phyloP scores from a whole-genome alignment of 1,140 invertebrate genomes.

The Polypedilum pembai region DNA sequence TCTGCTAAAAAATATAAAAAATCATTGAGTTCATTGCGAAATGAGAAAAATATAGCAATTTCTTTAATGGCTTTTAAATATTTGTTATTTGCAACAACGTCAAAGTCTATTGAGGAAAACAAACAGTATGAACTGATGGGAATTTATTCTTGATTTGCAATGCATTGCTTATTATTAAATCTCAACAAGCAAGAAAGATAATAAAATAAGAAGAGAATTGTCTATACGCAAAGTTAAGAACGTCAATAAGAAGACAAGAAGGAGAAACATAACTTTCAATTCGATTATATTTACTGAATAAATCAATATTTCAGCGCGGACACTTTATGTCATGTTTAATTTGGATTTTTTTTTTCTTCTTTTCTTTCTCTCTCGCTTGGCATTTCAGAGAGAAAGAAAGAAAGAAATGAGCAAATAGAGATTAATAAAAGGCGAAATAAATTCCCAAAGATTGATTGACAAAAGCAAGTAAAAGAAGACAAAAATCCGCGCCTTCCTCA shows the following conservation, averaged over 20 bases:
- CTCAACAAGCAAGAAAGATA: background rate
- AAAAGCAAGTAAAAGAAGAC: background rate
- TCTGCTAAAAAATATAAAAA: too few species aligned
- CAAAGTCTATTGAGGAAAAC: background rate
- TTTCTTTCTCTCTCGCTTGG: background rate
- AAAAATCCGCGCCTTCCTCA: background rate
- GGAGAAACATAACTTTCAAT: background rate
- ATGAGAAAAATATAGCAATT: constrained; percentile 15
- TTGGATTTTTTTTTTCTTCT: constrained; percentile 24
- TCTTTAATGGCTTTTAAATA: constrained; percentile 25
- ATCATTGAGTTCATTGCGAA: background rate
- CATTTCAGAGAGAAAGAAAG: background rate
- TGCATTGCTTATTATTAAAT: background rate
- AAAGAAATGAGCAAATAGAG: constrained; percentile 9
- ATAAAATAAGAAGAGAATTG: background rate
- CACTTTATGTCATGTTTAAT: constrained; percentile 28
- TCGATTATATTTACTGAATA: constrained; percentile 20
- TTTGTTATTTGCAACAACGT: constrained; percentile 28
- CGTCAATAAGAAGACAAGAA: background rate
- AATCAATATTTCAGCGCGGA: constrained; percentile 27
- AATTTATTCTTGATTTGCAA: background rate
- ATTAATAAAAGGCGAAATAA: background rate
- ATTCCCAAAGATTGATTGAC: background rate
- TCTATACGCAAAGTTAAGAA: background rate
- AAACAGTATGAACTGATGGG: background rate